Conservation (phyloP, 1,140 invertebrate genomes). For the Hyphantria cunea region DNA sequence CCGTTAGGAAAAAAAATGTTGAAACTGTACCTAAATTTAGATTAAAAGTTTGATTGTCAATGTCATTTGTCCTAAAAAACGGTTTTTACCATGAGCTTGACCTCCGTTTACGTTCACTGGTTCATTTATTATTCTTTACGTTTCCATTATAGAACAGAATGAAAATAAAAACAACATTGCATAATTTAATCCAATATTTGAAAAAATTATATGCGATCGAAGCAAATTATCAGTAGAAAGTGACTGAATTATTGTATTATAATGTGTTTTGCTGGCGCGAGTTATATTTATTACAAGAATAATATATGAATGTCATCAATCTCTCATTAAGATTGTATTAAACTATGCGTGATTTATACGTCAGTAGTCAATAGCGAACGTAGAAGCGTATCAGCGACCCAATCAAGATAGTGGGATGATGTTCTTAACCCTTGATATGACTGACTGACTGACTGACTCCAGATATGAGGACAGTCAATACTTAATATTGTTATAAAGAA, state of each 20-base stretch:
- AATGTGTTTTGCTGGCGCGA: not conserved
- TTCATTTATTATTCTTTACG: conserved; percentile 34
- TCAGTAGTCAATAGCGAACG: not conserved
- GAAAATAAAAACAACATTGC: not conserved
- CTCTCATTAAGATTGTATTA: not conserved
- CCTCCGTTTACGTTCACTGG: conserved; percentile 59
- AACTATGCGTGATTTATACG: not conserved
- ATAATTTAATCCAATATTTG: not conserved
- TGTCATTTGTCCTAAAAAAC: conserved; percentile 56
- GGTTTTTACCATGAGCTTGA: conserved; percentile 52
- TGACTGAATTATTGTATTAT: not conserved
- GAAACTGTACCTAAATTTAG: conserved; percentile 3
- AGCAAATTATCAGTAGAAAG: conserved; percentile 4
- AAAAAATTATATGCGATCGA: no score
- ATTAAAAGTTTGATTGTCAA: conserved; percentile 38
- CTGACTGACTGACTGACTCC: no score
- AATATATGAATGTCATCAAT: conserved; percentile 17
- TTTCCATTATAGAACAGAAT: no score
- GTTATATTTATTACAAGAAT: conserved; percentile 1
- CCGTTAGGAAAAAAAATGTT: conserved; percentile 1
- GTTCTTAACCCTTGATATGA: not conserved
- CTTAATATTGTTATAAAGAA: no score
- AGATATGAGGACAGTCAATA: no score
- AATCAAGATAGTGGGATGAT: no score
- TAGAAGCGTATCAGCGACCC: no score